These are phyloP conservation scores for Mobula birostris DNA, from an alignment of 2,113 vertebrate genomes.

Conservation along the genomic window DNA sequence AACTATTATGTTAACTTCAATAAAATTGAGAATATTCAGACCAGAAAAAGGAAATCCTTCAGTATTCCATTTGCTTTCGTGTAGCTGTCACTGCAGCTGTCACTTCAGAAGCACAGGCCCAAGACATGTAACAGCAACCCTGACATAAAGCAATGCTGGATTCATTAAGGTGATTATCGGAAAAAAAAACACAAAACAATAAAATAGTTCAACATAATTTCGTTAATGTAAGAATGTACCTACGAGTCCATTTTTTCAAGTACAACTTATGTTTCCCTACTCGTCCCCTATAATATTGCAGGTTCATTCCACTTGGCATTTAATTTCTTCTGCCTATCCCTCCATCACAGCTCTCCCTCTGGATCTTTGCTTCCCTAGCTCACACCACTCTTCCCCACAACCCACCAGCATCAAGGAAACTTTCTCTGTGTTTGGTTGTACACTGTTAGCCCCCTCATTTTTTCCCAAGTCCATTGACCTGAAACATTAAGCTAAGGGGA, in stretches of 20 bases:
- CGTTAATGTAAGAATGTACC: too few species aligned
- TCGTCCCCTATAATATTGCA: too few species aligned
- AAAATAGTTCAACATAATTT: not conserved
- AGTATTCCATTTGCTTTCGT: not conserved
- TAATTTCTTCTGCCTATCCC: not conserved
- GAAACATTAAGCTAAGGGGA: not conserved
- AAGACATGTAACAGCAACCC: not conserved
- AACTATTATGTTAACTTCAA: not conserved
- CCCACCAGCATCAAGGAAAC: too few species aligned
- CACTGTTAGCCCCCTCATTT: not conserved
- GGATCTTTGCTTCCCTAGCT: not conserved
- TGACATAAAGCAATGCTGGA: not conserved
- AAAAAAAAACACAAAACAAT: not conserved
- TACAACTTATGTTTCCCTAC: too few species aligned
- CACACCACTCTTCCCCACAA: too few species aligned
- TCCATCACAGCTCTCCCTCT: not conserved
- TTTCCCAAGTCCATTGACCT: not conserved
- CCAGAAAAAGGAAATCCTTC: not conserved
- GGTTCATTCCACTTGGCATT: too few species aligned
- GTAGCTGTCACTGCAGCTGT: too few species aligned
- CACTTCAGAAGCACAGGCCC: not conserved
- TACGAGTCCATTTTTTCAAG: too few species aligned
- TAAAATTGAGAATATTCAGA: not conserved
- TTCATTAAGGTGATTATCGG: not conserved
- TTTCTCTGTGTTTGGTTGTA: not conserved